phyloP scores from a whole-genome alignment of 2,888 invertebrate genomes.

The Acanthacorydalis orientalis region DNA sequence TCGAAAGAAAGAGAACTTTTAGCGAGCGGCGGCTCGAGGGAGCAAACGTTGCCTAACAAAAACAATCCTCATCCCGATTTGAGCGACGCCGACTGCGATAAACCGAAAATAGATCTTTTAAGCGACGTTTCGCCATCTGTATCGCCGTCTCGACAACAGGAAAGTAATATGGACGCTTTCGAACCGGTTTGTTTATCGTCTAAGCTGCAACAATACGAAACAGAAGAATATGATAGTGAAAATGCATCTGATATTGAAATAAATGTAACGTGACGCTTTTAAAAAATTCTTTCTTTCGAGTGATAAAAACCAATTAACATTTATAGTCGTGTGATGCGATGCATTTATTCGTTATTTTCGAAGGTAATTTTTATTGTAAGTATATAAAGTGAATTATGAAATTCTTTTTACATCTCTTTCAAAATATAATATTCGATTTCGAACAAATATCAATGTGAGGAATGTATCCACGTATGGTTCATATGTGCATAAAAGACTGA shows the following conservation, averaged over 20 bases:
- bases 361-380: no score
- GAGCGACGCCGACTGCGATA: constrained; percentile 75
- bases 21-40: constrained; percentile 83
- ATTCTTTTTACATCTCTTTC: no score
- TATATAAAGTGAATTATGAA: no score
- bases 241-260: constrained; percentile 18
- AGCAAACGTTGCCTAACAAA: constrained; percentile 90
- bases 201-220: constrained; percentile 3
- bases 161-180: constrained; percentile 2
- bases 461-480: no score
- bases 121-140: constrained; percentile 38
- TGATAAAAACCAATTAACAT: no score
- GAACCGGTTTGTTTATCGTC: constrained; percentile 5
- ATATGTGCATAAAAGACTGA: no score
- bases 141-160: constrained; percentile 29
- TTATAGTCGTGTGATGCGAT: no score
- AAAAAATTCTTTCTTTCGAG: neutral
- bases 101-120: constrained; percentile 37
- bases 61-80: constrained; percentile 92
- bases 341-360: no score
- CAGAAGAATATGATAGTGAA: constrained; percentile 26
- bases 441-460: no score
- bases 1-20: constrained; percentile 90
- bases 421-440: no score
- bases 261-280: constrained; percentile 6